A percentile compares a stretch with the other conserved stretches of the same genome.
Evolutionary conservation across 2,113 vertebrate genomes (phyloP).

Genomic region (Dermatemys mawii): DNA sequence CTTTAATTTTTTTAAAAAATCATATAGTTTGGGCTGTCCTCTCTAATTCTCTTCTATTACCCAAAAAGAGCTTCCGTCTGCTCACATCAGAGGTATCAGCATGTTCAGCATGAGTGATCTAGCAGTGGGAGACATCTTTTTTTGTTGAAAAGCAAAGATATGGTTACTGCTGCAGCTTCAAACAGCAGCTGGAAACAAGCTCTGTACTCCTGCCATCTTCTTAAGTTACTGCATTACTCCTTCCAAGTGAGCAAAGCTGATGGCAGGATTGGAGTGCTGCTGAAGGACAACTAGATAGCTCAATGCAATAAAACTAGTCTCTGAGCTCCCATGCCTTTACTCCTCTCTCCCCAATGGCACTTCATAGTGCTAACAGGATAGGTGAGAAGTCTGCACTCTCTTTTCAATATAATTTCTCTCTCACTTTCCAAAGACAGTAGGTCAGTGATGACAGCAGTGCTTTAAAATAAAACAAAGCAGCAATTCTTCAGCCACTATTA

Average conservation of each 20-base stretch:
- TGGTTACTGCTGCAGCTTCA: neutral
- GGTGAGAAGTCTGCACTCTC: neutral
- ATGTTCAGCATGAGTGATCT: neutral
- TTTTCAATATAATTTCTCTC: neutral
- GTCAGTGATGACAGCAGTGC: neutral
- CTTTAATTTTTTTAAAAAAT: neutral
- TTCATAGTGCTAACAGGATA: neutral
- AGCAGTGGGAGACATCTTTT: neutral
- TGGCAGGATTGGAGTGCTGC: neutral
- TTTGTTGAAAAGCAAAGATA: neutral
- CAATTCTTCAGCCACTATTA: neutral
- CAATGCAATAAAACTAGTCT: neutral
- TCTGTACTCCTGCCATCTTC: neutral
- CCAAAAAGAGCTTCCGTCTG: neutral
- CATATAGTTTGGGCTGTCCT: neutral
- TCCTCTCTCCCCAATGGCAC: neutral
- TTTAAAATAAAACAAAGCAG: neutral
- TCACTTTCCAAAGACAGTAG: neutral
- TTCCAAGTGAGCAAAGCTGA: neutral
- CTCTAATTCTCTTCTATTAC: neutral
- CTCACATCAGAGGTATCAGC: neutral
- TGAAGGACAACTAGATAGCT: neutral
- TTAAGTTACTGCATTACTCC: neutral
- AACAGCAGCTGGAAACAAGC: neutral
- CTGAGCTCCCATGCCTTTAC: neutral